These are phyloP conservation scores for Mystacides longicornis DNA, from an alignment of 2,888 invertebrate genomes.

Conservation along the genomic window DNA sequence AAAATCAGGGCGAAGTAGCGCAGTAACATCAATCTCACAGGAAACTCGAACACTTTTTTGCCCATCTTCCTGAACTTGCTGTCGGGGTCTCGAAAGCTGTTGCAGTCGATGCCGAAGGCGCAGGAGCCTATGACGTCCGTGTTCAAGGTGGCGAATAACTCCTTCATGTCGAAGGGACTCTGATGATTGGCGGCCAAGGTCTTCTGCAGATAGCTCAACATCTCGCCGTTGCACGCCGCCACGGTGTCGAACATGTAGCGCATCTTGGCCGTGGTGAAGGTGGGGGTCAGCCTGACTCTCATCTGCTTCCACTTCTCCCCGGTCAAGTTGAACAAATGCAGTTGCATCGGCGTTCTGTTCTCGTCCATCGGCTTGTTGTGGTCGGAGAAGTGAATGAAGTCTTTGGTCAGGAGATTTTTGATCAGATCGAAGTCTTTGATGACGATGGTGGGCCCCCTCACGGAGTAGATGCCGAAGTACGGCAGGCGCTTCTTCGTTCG, in stretches of 20 bases:
- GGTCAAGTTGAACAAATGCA: slow-evolving; percentile 32
- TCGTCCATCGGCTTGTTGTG: slow-evolving; percentile 33
- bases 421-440: slow-evolving; percentile 32
- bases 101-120: slow-evolving; percentile 34
- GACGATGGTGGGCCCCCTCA: slow-evolving; percentile 14
- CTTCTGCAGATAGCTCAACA: slow-evolving; percentile 26
- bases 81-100: slow-evolving; percentile 29
- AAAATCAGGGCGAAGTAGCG: background rate
- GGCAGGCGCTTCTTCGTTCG: slow-evolving; percentile 33
- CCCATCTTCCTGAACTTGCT: slow-evolving; percentile 28
- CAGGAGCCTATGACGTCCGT: slow-evolving; percentile 33
- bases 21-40: background rate
- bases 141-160: slow-evolving; percentile 28
- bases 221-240: slow-evolving; percentile 29
- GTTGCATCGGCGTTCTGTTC: slow-evolving; percentile 33
- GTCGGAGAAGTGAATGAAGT: slow-evolving; percentile 35
- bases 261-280: slow-evolving; percentile 44
- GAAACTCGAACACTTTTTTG: slow-evolving; percentile 23
- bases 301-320: slow-evolving; percentile 41
- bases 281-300: slow-evolving; percentile 39
- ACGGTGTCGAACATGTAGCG: slow-evolving; percentile 39
- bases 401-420: slow-evolving; percentile 32
- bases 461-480: slow-evolving; percentile 20
- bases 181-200: slow-evolving; percentile 5
- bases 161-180: slow-evolving; percentile 27